A percentile compares a stretch with the other conserved stretches of the same genome.
phyloP scores from a whole-genome alignment of 2,113 vertebrate species.

The Amphilophus citrinellus region DNA sequence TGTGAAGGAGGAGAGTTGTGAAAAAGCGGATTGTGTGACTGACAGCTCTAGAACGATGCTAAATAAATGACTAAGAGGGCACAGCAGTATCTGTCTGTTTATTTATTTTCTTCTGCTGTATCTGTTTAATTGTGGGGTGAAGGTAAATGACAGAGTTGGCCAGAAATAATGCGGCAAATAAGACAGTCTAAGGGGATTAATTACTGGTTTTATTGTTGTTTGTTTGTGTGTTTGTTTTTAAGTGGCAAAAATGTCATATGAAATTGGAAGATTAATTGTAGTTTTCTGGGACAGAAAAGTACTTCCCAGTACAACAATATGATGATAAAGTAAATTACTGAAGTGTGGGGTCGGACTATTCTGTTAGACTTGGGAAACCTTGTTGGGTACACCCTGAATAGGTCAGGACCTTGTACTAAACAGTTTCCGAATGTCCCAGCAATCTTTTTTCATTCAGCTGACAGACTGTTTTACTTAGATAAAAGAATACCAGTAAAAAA shows the following conservation, averaged over 20 bases:
- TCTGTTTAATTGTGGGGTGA: slow-evolving; percentile 28
- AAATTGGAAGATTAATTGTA: not conserved
- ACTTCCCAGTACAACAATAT: not conserved
- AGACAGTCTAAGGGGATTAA: not conserved
- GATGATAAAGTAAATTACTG: not conserved
- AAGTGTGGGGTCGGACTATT: not conserved
- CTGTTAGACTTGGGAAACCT: not conserved
- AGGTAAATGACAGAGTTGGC: slow-evolving; percentile 18
- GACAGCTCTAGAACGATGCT: slow-evolving; percentile 45
- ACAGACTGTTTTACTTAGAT: not conserved
- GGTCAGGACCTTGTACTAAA: not conserved
- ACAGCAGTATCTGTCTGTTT: slow-evolving; percentile 9
- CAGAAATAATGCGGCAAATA: not conserved
- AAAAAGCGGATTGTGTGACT: slow-evolving; percentile 37
- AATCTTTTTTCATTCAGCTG: not conserved
- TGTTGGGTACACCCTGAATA: not conserved
- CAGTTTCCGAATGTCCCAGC: not conserved
- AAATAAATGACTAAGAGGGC: slow-evolving; percentile 44
- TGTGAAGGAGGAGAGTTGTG: slow-evolving; percentile 55
- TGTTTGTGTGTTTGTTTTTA: not conserved
- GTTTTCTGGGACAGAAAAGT: not conserved
- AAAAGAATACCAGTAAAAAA: not conserved
- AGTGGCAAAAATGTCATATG: not conserved
- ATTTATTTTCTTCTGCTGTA: slow-evolving; percentile 9
- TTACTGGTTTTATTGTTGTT: slow-evolving; percentile 7